A percentile compares a stretch with the other conserved stretches of the same genome.
phyloP scores from a whole-genome alignment of 1,140 invertebrate species.

The Drosophila azteca region DNA sequence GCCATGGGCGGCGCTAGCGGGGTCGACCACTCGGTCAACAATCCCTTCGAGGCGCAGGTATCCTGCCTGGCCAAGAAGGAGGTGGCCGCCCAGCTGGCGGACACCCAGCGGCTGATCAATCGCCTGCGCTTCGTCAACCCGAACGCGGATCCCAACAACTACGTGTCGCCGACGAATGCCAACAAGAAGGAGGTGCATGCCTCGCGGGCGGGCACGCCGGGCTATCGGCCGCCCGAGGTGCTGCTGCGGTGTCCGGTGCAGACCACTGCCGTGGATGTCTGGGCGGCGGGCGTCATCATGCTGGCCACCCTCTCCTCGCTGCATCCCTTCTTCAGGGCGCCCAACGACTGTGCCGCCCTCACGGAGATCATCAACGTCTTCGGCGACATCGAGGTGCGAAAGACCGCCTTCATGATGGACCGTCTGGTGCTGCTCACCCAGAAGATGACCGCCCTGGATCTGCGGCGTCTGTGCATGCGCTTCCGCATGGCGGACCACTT shows the following conservation, averaged over 20 bases:
- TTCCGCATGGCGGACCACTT: constrained; percentile 76
- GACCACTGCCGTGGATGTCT: constrained; percentile 93
- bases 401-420: constrained; percentile 88
- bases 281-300: constrained; percentile 95
- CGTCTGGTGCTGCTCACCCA: constrained; percentile 86
- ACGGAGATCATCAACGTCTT: constrained; percentile 93
- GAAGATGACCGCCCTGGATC: constrained; percentile 84
- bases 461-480: constrained; percentile 85
- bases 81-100: constrained; percentile 48
- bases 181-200: constrained; percentile 86
- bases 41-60: constrained; percentile 3
- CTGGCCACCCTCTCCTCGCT: constrained; percentile 90
- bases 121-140: constrained; percentile 39
- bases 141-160: constrained; percentile 73
- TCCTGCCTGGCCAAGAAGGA: constrained; percentile 45
- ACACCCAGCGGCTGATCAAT: constrained; percentile 56
- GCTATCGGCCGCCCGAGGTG: constrained; percentile 94
- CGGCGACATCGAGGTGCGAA: constrained; percentile 88
- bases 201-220: constrained; percentile 93
- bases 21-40: neutral
- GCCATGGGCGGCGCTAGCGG: constrained; percentile 53
- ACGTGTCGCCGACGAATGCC: constrained; percentile 54
- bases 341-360: constrained; percentile 91
- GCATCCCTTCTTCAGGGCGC: constrained; percentile 93
- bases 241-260: constrained; percentile 90